Conservation (phyloP, 2,888 invertebrate genomes). For the Orchesellides sinensis region DNA sequence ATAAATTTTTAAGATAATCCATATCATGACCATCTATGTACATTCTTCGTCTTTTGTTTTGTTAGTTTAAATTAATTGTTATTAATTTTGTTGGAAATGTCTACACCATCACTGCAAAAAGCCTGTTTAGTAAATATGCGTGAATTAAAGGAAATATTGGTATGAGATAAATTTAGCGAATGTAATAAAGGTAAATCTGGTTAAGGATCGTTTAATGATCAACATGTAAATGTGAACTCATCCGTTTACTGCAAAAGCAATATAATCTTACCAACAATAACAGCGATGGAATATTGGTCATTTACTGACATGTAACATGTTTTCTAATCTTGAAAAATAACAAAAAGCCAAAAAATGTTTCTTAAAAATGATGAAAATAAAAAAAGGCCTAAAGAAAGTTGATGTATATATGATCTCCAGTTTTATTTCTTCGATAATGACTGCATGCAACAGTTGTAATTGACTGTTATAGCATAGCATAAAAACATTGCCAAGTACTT, state of each 20-base stretch:
- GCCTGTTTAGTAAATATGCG: not conserved
- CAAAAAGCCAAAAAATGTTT: slow-evolving; percentile 44
- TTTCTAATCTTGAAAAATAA: slow-evolving; percentile 8
- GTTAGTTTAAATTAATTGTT: too few species aligned
- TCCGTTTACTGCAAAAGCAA: not conserved
- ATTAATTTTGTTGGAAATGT: not conserved
- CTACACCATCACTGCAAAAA: not conserved
- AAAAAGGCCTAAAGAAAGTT: slow-evolving; percentile 39
- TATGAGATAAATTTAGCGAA: not conserved
- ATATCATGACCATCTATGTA: too few species aligned
- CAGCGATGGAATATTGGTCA: slow-evolving; percentile 32
- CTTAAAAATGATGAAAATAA: slow-evolving; percentile 40
- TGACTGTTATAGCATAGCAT: not conserved
- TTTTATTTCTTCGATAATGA: not conserved
- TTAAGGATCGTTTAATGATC: too few species aligned
- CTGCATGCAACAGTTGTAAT: not conserved
- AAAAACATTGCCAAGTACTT: not conserved
- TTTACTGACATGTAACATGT: slow-evolving; percentile 25
- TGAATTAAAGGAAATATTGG: not conserved
- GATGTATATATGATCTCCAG: not conserved
- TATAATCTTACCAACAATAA: not conserved
- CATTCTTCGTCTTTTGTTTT: too few species aligned
- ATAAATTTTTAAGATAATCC: too few species aligned
- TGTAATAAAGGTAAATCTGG: too few species aligned
- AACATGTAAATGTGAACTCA: too few species aligned